Evolutionary conservation across 30 jellyfish, hydroid and myxozoan genomes (phyloP).

Genomic region (Aurelia sp.): DNA sequence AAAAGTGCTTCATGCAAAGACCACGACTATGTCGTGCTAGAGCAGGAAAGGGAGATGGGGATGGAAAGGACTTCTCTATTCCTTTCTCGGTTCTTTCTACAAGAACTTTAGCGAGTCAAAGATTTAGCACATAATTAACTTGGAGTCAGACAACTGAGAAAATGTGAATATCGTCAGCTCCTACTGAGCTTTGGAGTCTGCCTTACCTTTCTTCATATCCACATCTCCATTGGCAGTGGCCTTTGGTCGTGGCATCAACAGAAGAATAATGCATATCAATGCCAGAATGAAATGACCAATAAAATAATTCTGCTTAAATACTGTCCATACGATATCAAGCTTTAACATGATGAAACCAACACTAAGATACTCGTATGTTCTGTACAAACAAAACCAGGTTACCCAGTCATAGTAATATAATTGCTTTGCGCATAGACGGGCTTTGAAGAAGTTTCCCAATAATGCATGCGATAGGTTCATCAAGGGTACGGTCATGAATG

Average conservation of each 20-base stretch:
- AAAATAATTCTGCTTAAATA: slow-evolving; percentile 73
- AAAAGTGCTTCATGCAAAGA: too few relatives aligned
- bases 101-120: too few relatives aligned
- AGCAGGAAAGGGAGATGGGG: too few relatives aligned
- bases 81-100: too few relatives aligned
- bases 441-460: slow-evolving; percentile 49
- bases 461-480: slow-evolving; percentile 75
- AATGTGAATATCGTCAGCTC: too few relatives aligned
- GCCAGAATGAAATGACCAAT: slow-evolving; percentile 72
- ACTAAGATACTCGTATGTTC: slow-evolving; percentile 79
- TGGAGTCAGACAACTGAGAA: too few relatives aligned
- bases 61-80: too few relatives aligned
- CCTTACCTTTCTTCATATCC: too few relatives aligned
- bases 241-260: slow-evolving; percentile 8
- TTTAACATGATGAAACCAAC: slow-evolving; percentile 83
- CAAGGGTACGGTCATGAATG: slow-evolving; percentile 94
- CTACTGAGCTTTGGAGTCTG: too few relatives aligned
- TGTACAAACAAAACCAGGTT: slow-evolving; percentile 73
- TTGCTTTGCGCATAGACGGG: slow-evolving; percentile 15
- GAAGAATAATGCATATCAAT: slow-evolving; percentile 12
- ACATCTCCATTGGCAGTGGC: not conserved
- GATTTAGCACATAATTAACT: too few relatives aligned
- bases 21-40: too few relatives aligned
- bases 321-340: slow-evolving; percentile 73
- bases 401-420: slow-evolving; percentile 75